Percentiles rank a stretch among this genome's conserved stretches.
Conservation (phyloP, 2,888 invertebrate genomes). For the Panorpa germanica region DNA sequence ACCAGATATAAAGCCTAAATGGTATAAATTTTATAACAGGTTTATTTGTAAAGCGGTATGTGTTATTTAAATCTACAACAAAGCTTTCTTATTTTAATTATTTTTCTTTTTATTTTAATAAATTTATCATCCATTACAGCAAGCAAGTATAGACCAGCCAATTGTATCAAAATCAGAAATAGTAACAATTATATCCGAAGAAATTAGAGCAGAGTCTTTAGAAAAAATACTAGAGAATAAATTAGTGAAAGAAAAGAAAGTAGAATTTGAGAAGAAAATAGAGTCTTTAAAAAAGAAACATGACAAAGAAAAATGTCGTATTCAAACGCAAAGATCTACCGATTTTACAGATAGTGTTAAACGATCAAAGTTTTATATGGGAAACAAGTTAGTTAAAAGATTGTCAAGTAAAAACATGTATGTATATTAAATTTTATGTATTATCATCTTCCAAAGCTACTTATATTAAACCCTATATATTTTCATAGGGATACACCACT, state of each 20-base stretch:
- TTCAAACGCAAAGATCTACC: conserved; percentile 34
- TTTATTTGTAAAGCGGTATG: too few species aligned
- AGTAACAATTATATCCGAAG: conserved; percentile 28
- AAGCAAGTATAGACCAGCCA: conserved; percentile 14
- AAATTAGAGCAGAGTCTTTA: conserved; percentile 55
- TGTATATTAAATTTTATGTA: conserved; percentile 20
- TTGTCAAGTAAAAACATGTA: conserved; percentile 64
- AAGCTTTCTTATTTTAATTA: neutral
- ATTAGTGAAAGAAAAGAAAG: conserved; percentile 59
- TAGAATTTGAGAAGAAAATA: conserved; percentile 74
- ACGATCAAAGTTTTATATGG: conserved; percentile 52
- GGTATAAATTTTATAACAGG: too few species aligned
- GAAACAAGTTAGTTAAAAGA: conserved; percentile 54
- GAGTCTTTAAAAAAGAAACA: conserved; percentile 65
- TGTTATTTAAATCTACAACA: too few species aligned
- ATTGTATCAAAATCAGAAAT: conserved; percentile 14
- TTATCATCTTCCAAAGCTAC: neutral
- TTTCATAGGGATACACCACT: conserved; percentile 21
- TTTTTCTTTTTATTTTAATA: conserved; percentile 8
- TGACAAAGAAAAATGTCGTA: conserved; percentile 52
- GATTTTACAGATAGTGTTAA: conserved; percentile 36
- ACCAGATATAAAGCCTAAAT: too few species aligned
- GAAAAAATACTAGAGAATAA: conserved; percentile 68
- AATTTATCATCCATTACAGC: conserved; percentile 10
- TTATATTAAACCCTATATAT: neutral